Percentiles rank a stretch among this genome's conserved stretches.
These are phyloP conservation scores for Gracilinanus agilis DNA, from an alignment of 2,113 vertebrate genomes.

Conservation along the genomic window DNA sequence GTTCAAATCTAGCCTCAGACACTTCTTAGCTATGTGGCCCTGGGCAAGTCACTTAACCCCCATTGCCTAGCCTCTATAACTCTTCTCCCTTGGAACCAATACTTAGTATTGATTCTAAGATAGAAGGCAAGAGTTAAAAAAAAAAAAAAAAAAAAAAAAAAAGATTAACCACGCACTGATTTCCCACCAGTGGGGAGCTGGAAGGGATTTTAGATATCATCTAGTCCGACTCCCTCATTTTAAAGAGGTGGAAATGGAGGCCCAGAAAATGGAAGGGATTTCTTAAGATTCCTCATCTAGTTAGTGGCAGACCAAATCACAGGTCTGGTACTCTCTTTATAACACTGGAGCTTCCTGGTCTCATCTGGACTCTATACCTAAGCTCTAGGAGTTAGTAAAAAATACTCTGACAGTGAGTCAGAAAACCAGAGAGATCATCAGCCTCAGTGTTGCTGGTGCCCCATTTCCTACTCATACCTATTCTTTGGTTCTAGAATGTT, in stretches of 20 bases:
- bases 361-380: neutral
- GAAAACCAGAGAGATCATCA: neutral
- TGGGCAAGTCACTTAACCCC: too few relatives aligned
- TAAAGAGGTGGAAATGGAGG: neutral
- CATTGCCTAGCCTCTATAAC: too few relatives aligned
- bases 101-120: too few relatives aligned
- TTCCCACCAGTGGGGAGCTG: neutral
- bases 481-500: neutral
- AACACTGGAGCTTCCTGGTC: neutral
- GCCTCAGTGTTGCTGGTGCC: neutral
- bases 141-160: neutral
- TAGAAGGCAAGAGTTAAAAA: too few relatives aligned
- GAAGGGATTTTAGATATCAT: neutral
- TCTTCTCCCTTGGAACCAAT: too few relatives aligned
- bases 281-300: neutral
- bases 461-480: neutral
- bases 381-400: neutral
- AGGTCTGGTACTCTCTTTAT: neutral
- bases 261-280: neutral
- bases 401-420: neutral
- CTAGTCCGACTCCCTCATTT: neutral
- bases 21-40: too few relatives aligned
- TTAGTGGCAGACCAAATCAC: neutral
- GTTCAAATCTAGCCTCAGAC: too few relatives aligned
- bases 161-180: neutral